Percentiles rank a stretch among this genome's conserved stretches.
phyloP scores from a whole-genome alignment of 2,113 vertebrate genomes.

The Ascaphus truei region DNA sequence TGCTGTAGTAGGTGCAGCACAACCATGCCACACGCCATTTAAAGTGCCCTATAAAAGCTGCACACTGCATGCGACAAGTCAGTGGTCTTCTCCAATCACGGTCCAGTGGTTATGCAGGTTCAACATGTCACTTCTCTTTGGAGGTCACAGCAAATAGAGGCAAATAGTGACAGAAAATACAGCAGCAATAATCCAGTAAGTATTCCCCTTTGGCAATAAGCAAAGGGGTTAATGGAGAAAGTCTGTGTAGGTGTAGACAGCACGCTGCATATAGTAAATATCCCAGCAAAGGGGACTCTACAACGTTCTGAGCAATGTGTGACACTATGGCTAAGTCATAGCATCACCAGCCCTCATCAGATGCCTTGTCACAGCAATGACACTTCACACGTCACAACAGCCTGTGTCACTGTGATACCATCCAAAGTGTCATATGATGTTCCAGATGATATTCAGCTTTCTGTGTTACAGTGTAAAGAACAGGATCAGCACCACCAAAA shows the following conservation, averaged over 20 bases:
- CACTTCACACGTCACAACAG: slow-evolving; percentile 8
- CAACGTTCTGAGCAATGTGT: neutral
- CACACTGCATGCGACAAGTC: no score
- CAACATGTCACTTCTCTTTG: neutral
- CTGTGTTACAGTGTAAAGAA: slow-evolving; percentile 78
- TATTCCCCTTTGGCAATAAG: neutral
- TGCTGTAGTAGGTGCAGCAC: neutral
- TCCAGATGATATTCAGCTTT: slow-evolving; percentile 6
- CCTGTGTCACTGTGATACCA: neutral
- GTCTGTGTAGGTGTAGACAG: neutral
- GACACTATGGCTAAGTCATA: neutral
- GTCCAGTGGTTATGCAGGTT: neutral
- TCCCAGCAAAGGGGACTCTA: neutral
- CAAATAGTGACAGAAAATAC: slow-evolving; percentile 7
- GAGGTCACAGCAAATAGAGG: neutral
- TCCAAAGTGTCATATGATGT: neutral
- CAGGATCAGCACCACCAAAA: slow-evolving; percentile 84
- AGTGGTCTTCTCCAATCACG: neutral
- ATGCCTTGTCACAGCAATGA: slow-evolving; percentile 2
- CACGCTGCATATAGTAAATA: neutral
- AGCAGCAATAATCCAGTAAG: slow-evolving; percentile 10
- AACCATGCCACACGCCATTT: neutral
- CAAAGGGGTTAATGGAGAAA: neutral
- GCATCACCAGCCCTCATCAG: slow-evolving; percentile 10
- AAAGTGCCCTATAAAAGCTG: neutral